phyloP scores from a whole-genome alignment of 2,113 vertebrate genomes.

The Ramphastos sulfuratus region DNA sequence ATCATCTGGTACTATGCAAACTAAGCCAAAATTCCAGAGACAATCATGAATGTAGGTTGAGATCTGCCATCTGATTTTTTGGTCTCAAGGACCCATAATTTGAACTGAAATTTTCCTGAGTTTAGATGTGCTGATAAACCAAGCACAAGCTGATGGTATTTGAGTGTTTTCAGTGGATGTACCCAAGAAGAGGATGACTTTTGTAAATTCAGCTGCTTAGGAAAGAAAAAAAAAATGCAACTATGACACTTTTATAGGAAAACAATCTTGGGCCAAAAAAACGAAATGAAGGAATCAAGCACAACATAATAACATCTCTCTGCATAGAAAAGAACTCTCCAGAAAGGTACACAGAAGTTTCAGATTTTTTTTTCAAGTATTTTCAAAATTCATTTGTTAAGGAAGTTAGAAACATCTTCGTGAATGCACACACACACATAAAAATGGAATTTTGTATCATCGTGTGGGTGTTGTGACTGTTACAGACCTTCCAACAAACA shows the following conservation, averaged over 20 bases:
- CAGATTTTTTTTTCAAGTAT: neutral
- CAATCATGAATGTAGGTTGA: neutral
- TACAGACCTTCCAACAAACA: neutral
- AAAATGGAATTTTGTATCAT: neutral
- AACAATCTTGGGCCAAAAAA: neutral
- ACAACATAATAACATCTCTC: neutral
- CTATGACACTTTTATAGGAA: neutral
- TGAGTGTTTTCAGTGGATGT: neutral
- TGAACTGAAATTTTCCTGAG: neutral
- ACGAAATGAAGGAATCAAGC: neutral
- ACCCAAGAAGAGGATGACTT: neutral
- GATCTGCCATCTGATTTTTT: neutral
- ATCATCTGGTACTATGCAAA: neutral
- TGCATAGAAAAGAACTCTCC: neutral
- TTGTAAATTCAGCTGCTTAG: neutral
- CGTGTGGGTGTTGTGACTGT: neutral
- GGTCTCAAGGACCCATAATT: neutral
- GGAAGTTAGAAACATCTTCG: neutral
- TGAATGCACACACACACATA: accelerated
- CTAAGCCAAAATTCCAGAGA: neutral
- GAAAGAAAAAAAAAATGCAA: neutral
- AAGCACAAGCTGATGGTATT: neutral
- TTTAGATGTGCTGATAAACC: neutral
- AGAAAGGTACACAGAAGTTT: neutral
- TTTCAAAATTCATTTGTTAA: neutral